phyloP scores from a whole-genome alignment of 2,797 vertebrate species.

The Hemibagrus guttatus region DNA sequence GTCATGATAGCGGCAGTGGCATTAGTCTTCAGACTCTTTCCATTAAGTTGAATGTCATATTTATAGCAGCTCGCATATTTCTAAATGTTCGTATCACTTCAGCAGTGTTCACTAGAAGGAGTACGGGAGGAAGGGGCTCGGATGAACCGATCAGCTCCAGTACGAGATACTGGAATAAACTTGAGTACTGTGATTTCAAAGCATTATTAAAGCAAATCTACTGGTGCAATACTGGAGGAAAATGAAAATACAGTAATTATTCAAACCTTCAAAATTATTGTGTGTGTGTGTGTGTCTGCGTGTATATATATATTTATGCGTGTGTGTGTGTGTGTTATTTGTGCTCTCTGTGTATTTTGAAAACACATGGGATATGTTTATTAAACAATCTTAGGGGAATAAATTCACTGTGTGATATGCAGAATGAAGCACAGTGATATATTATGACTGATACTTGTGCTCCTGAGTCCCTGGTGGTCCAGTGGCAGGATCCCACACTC shows the following conservation, averaged over 20 bases:
- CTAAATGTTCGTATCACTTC: not conserved
- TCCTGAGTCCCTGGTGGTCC: no score
- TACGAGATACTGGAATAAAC: not conserved
- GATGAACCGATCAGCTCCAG: not conserved
- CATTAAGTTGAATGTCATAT: conserved; percentile 17
- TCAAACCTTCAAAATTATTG: not conserved
- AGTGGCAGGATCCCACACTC: no score
- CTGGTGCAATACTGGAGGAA: not conserved
- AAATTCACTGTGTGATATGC: not conserved
- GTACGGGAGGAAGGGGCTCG: not conserved
- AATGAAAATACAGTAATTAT: not conserved
- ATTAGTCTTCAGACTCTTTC: not conserved
- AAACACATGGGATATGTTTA: no score
- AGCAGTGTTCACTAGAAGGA: not conserved
- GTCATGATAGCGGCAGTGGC: not conserved
- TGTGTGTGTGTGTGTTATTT: not conserved
- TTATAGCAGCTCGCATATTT: not conserved
- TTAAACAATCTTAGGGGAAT: not conserved
- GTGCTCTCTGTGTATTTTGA: no score
- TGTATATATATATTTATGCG: not conserved
- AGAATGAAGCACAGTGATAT: not conserved
- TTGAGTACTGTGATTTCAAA: not conserved
- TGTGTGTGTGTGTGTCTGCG: not conserved
- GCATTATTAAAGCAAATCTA: not conserved
- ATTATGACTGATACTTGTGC: not conserved